These are phyloP conservation scores for Buphagus erythrorhynchus DNA, from an alignment of 2,797 vertebrate genomes.

Conservation along the genomic window DNA sequence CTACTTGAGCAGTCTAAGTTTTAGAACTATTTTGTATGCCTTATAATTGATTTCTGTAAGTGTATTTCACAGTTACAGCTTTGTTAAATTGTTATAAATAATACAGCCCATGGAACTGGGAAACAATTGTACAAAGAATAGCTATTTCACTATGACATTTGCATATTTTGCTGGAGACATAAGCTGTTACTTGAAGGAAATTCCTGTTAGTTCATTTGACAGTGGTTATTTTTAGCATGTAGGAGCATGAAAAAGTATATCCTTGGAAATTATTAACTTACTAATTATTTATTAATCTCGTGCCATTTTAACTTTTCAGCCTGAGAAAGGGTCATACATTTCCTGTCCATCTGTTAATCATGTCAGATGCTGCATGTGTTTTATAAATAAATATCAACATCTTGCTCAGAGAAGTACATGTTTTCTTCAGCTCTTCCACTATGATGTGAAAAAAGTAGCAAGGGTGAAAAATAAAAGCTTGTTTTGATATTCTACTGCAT, in stretches of 20 bases:
- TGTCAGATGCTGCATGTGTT: neutral
- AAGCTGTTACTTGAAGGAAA: neutral
- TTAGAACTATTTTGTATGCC: neutral
- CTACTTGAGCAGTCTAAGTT: neutral
- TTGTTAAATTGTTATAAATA: neutral
- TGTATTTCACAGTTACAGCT: neutral
- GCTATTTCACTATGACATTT: neutral
- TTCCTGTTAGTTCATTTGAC: neutral
- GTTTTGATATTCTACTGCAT: neutral
- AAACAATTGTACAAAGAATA: neutral
- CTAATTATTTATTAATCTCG: neutral
- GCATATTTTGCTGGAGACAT: neutral
- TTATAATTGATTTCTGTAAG: neutral
- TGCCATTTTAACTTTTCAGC: neutral
- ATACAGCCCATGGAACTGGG: neutral
- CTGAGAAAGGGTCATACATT: neutral
- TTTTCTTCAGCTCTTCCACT: neutral
- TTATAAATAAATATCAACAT: neutral
- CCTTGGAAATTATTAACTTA: neutral
- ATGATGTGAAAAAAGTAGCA: neutral
- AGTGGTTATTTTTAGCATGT: neutral
- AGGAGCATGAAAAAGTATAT: neutral
- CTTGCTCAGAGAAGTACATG: neutral
- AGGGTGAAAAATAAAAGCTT: neutral
- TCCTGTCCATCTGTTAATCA: neutral